Evolutionary conservation across 1,140 invertebrate species (phyloP).

Genomic region (Bombus difficillimus): DNA sequence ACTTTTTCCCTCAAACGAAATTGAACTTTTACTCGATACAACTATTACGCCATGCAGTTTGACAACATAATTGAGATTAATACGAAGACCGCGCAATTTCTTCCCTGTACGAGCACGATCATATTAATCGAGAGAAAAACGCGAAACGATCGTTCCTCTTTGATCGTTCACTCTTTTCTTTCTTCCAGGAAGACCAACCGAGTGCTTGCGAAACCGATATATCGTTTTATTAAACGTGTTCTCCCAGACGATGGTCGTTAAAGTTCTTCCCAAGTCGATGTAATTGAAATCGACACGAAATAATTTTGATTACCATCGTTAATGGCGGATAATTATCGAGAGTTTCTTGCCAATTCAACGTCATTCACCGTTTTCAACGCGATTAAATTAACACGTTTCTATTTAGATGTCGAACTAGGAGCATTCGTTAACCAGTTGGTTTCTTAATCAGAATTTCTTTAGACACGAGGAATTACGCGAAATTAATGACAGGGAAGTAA

Average conservation of each 20-base stretch:
- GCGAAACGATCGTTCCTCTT: conserved; percentile 1
- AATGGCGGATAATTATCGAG: neutral
- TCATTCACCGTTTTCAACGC: neutral
- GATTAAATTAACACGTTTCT: neutral
- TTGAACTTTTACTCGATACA: neutral
- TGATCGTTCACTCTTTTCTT: neutral
- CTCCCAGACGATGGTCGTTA: neutral
- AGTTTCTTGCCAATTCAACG: neutral
- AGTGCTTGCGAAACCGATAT: neutral
- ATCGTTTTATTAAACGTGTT: neutral
- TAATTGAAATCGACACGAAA: conserved; percentile 5
- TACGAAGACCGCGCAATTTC: neutral
- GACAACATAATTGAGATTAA: conserved; percentile 23
- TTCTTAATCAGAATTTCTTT: neutral
- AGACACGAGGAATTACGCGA: neutral
- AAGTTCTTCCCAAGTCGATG: too few species aligned
- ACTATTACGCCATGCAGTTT: neutral
- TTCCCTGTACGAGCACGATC: neutral
- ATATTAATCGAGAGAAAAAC: conserved; percentile 3
- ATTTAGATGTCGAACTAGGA: neutral
- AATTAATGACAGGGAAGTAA: neutral
- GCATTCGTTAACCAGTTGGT: neutral
- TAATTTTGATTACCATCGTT: neutral
- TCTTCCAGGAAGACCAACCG: neutral
- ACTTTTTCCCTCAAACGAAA: neutral